These are phyloP conservation scores for Archocentrus centrarchus DNA, from an alignment of 2,113 vertebrate genomes.

Conservation along the genomic window DNA sequence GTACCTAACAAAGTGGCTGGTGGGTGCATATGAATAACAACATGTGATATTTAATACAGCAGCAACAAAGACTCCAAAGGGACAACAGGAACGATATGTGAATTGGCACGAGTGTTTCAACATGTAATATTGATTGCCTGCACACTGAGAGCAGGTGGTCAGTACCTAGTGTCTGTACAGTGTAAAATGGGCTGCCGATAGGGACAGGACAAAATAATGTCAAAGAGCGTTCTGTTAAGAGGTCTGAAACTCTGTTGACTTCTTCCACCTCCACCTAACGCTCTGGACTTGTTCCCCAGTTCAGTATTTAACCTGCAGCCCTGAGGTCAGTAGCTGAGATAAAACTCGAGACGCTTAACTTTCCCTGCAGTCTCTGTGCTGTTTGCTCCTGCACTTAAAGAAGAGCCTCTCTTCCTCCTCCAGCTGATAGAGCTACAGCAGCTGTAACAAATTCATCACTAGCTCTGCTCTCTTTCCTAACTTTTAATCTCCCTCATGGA, in stretches of 20 bases:
- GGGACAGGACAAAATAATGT: slow-evolving; percentile 1
- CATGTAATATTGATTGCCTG: slow-evolving; percentile 27
- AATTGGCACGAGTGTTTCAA: slow-evolving; percentile 22
- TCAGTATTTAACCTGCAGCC: slow-evolving; percentile 55
- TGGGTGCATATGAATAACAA: not conserved
- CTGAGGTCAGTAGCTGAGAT: slow-evolving; percentile 20
- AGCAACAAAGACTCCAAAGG: not conserved
- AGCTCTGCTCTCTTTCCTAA: slow-evolving; percentile 19
- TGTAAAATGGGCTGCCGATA: slow-evolving; percentile 5
- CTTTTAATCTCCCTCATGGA: slow-evolving; percentile 54
- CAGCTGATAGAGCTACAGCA: not conserved
- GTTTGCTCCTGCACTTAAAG: slow-evolving; percentile 34
- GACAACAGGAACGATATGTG: not conserved
- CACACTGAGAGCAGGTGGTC: not conserved
- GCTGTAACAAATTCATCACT: slow-evolving; percentile 18
- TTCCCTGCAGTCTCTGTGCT: slow-evolving; percentile 14
- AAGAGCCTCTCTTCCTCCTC: slow-evolving; percentile 3
- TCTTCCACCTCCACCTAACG: slow-evolving; percentile 6
- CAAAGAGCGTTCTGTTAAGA: slow-evolving; percentile 11
- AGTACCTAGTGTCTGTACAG: not conserved
- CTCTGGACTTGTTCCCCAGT: slow-evolving; percentile 19
- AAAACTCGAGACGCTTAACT: slow-evolving; percentile 42
- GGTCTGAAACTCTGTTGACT: slow-evolving; percentile 9
- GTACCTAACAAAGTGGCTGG: too few species aligned
- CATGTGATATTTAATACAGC: not conserved